Evolutionary conservation across 2,888 invertebrate genomes (phyloP), one percentile per base, ranked within the genome.

Genomic region (Limenitis camilla): DNA sequence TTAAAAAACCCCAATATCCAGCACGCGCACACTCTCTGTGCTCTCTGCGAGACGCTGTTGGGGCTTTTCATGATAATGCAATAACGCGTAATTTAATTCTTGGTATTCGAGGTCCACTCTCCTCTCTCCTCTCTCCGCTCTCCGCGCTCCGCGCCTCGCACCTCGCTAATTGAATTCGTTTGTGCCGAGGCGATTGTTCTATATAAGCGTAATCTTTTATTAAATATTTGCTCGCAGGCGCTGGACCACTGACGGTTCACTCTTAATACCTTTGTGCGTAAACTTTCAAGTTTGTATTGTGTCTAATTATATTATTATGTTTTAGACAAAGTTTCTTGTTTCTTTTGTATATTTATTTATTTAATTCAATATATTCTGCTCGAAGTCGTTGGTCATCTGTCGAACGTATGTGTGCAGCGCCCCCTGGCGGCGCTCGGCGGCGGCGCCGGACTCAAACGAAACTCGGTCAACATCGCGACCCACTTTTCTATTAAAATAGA

Each of bases 401-500:
- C 19, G 3, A 19, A 19, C 19, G 19, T 19, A 19, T 19, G 19
- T 19, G 3, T 42, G 36, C 44, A 31, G 45, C 51, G 35, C 40
- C 43, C 40, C 33, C 35, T 31, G 39, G 11, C 33, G 46, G 46
- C 49, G 51, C 10, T 47, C 33, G 11, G 47, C 51, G 55, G 19
- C 49, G 39, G n/a, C 33, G 46, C 40, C 49, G 45, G 52, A 35
- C 40, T 29, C 43, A 49, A 40, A 52, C 56, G 57, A 49, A 60
- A 51, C 53, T 53, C 63, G 59, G 61, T 60, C 62, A 60, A 56
- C 55, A 44, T 53, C 61, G 57, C 61, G 64, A 63, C 64, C 64
- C 63, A 64, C 61, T 61, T 64, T 61, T 47, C 61, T 61, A 61
- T 63, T 64, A 61, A 63, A 58, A 64, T 61, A 60, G 57, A 61